A percentile compares a stretch with the other conserved stretches of the same genome.
Evolutionary conservation across 2,113 vertebrate species (phyloP).

Genomic region (Tiliqua scincoides): DNA sequence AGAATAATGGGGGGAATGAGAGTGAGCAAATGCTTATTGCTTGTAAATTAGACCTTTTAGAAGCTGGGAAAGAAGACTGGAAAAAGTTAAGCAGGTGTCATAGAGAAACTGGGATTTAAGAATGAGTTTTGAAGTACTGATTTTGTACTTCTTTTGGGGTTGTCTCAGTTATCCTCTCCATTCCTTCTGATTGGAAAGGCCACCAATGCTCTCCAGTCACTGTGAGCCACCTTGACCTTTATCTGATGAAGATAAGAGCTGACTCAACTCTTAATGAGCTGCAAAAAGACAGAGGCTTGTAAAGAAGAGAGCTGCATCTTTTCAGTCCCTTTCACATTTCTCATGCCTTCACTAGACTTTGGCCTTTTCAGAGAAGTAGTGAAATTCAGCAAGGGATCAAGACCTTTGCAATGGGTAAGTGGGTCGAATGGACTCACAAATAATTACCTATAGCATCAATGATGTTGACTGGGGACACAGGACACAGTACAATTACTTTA

Average conservation of each 20-base stretch:
- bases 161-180: not conserved
- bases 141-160: not conserved
- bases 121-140: not conserved
- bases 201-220: not conserved
- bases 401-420: not conserved
- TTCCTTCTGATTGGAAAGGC: not conserved
- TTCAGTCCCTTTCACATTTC: not conserved
- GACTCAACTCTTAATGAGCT: constrained; percentile 4
- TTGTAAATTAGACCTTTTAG: not conserved
- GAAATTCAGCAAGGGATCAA: not conserved
- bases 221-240: not conserved
- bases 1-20: not conserved
- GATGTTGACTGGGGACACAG: not conserved
- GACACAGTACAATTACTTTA: too few species aligned
- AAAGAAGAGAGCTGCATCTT: not conserved
- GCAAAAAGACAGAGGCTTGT: not conserved
- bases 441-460: not conserved
- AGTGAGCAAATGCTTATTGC: not conserved
- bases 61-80: not conserved
- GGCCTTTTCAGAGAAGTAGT: not conserved
- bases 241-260: constrained; percentile 19
- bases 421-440: too few species aligned
- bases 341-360: not conserved
- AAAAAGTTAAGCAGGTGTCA: not conserved
- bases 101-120: not conserved